Evolutionary conservation across 2,113 vertebrate species (phyloP).

Genomic region (Verasper variegatus): DNA sequence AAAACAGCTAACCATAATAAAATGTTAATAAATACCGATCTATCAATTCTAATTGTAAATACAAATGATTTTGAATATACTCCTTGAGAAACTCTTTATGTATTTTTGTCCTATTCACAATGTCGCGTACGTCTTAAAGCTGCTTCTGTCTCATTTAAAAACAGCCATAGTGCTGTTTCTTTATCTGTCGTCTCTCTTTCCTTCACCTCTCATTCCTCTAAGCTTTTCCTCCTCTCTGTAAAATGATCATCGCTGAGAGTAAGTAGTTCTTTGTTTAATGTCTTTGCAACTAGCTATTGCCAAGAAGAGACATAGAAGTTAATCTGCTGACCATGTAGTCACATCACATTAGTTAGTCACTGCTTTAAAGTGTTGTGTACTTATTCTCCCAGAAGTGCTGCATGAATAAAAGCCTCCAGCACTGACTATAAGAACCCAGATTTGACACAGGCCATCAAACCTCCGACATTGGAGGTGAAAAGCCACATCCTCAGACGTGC

Average conservation of each 20-base stretch:
- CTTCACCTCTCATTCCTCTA: not conserved
- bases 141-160: no score
- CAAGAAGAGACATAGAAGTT: not conserved
- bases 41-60: no score
- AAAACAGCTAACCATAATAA: not conserved
- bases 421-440: constrained; percentile 25
- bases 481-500: constrained; percentile 34
- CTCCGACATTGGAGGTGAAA: constrained; percentile 15
- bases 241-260: not conserved
- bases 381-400: not conserved
- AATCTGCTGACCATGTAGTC: not conserved
- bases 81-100: not conserved
- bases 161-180: no score
- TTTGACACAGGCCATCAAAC: constrained; percentile 39
- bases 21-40: no score
- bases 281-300: not conserved
- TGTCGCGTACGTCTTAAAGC: not conserved
- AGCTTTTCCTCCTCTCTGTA: not conserved
- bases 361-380: not conserved
- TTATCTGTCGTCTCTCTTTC: constrained; percentile 12
- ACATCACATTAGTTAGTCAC: not conserved
- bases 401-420: constrained; percentile 26
- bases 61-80: no score
- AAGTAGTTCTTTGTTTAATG: not conserved
- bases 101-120: not conserved